These are phyloP conservation scores for Empidonax alnorum DNA, from an alignment of 2,113 vertebrate genomes.

Conservation along the genomic window DNA sequence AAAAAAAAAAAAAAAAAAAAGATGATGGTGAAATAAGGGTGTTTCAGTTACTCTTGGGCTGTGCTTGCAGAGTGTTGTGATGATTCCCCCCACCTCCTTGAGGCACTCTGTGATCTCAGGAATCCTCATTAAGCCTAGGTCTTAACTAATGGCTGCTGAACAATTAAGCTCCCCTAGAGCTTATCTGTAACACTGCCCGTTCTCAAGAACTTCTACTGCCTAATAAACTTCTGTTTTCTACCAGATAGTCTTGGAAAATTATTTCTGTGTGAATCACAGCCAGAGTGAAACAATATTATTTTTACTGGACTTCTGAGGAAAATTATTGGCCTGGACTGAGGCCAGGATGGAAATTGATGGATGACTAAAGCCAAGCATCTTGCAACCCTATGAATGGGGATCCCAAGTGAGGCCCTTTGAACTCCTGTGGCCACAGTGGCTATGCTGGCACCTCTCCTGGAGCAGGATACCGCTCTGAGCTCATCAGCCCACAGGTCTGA, in stretches of 20 bases:
- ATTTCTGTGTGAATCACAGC: not conserved
- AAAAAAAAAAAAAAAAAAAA: not conserved
- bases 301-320: not conserved
- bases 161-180: accelerated
- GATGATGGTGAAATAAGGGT: not conserved
- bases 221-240: not conserved
- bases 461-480: not conserved
- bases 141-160: not conserved
- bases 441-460: not conserved
- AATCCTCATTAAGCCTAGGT: not conserved
- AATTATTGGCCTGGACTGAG: not conserved
- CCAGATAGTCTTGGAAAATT: not conserved
- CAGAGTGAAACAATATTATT: not conserved
- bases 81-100: not conserved
- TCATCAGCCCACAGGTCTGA: not conserved
- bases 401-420: accelerated
- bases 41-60: not conserved
- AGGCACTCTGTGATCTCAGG: not conserved
- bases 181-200: not conserved
- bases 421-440: not conserved
- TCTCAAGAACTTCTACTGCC: not conserved
- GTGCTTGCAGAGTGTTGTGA: not conserved
- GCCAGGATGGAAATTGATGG: not conserved
- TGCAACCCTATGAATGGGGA: accelerated
- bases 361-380: not conserved